A percentile compares a stretch with the other conserved stretches of the same genome.
phyloP scores from a whole-genome alignment of 2,888 invertebrate species.

The Encarsia formosa region DNA sequence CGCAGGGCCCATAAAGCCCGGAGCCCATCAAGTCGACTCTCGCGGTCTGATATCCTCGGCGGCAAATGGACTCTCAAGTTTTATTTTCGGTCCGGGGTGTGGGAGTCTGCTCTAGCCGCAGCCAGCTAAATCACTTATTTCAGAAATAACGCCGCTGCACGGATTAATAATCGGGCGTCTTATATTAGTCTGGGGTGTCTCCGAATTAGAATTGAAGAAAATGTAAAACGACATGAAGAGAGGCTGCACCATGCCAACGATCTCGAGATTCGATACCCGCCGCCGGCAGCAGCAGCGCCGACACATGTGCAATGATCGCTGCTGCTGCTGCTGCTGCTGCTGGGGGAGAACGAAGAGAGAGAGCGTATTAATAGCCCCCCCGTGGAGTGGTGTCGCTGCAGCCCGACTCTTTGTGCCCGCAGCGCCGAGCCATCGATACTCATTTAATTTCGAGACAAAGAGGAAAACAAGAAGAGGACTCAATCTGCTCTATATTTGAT shows the following conservation, averaged over 20 bases:
- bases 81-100: slow-evolving; percentile 48
- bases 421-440: neutral
- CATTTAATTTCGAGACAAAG: too few species aligned
- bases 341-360: neutral
- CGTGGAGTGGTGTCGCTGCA: slow-evolving; percentile 12
- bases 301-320: slow-evolving; percentile 17
- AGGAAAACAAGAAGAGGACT: too few species aligned
- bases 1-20: slow-evolving; percentile 16
- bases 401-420: slow-evolving; percentile 21
- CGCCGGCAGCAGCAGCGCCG: neutral
- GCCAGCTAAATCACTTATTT: slow-evolving; percentile 46
- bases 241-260: slow-evolving; percentile 33
- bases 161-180: slow-evolving; percentile 44
- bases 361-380: slow-evolving; percentile 19
- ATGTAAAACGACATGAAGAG: slow-evolving; percentile 21
- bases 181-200: too few species aligned
- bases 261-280: slow-evolving; percentile 34
- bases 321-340: neutral
- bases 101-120: slow-evolving; percentile 39
- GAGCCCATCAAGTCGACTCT: slow-evolving; percentile 6
- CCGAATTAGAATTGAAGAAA: too few species aligned
- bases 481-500: too few species aligned
- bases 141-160: slow-evolving; percentile 44
- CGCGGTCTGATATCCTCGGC: slow-evolving; percentile 23
- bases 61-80: slow-evolving; percentile 33